Evolutionary conservation across 2,888 invertebrate genomes (phyloP).

Genomic region (Subacronicta megacephala): DNA sequence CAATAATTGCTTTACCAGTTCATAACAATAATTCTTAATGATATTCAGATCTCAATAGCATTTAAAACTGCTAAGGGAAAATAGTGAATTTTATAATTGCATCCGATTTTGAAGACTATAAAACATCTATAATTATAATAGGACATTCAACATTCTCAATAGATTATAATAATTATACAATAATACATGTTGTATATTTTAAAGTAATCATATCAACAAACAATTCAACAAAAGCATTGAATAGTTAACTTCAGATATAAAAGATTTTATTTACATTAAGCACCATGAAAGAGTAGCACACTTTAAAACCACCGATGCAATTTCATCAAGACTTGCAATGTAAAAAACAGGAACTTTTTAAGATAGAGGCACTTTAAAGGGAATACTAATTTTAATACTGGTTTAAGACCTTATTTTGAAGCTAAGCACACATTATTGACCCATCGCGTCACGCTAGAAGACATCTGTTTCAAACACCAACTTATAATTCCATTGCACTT

Average conservation of each 20-base stretch:
- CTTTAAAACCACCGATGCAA: slow-evolving; percentile 37
- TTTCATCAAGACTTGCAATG: slow-evolving; percentile 58
- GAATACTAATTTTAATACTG: slow-evolving; percentile 65
- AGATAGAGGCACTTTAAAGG: slow-evolving; percentile 56
- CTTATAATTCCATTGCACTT: slow-evolving; percentile 45
- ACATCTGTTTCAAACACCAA: slow-evolving; percentile 37
- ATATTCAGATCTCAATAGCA: slow-evolving; percentile 54
- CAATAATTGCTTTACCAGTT: not conserved
- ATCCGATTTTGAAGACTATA: slow-evolving; percentile 41
- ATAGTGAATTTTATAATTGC: slow-evolving; percentile 38
- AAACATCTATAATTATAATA: too few relatives aligned
- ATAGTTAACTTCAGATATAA: slow-evolving; percentile 6
- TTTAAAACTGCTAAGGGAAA: slow-evolving; percentile 38
- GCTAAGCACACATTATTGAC: slow-evolving; percentile 34
- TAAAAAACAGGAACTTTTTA: slow-evolving; percentile 62
- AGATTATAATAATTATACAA: slow-evolving; percentile 15
- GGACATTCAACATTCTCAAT: slow-evolving; percentile 17
- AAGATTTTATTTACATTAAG: slow-evolving; percentile 33
- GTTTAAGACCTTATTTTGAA: slow-evolving; percentile 40
- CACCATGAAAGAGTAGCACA: slow-evolving; percentile 41
- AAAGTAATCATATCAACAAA: slow-evolving; percentile 12
- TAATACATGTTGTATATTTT: slow-evolving; percentile 21
- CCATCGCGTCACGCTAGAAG: slow-evolving; percentile 18
- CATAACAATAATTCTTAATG: slow-evolving; percentile 18
- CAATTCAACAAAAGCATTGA: slow-evolving; percentile 39